A percentile compares a stretch with the other conserved stretches of the same genome.
These are phyloP conservation scores for Gryon sp. DNA, from an alignment of 1,140 invertebrate genomes.

Conservation along the genomic window DNA sequence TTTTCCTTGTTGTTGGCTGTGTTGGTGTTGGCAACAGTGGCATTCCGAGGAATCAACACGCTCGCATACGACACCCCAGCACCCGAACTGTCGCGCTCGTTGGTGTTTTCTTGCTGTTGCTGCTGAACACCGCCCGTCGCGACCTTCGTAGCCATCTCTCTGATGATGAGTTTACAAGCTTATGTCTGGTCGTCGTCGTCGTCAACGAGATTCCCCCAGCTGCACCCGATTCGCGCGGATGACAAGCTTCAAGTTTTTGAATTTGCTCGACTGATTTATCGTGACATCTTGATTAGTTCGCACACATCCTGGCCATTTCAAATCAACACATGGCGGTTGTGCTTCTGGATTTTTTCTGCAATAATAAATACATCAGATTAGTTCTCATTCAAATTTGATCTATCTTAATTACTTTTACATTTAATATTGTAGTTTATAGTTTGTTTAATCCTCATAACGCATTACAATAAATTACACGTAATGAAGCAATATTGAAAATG, in stretches of 20 bases:
- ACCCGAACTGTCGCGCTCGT: conserved; percentile 45
- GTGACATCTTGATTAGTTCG: conserved; percentile 13
- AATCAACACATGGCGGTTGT: conserved; percentile 10
- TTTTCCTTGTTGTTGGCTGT: conserved; percentile 72
- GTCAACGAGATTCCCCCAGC: neutral
- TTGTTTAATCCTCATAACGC: too few relatives aligned
- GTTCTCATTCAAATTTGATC: too few relatives aligned
- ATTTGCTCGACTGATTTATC: neutral
- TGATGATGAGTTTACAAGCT: conserved; percentile 22
- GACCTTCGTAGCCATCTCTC: conserved; percentile 76
- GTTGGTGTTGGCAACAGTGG: conserved; percentile 7
- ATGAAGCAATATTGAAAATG: too few relatives aligned
- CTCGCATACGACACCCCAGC: conserved; percentile 79
- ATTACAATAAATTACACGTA: too few relatives aligned
- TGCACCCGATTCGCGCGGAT: neutral
- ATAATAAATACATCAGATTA: neutral
- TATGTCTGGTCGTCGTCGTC: neutral
- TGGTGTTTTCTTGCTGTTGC: conserved; percentile 53
- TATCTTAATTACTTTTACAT: too few relatives aligned
- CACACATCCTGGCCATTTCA: neutral
- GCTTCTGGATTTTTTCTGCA: neutral
- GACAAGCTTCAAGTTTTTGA: neutral
- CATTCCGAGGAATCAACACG: conserved; percentile 75
- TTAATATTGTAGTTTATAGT: too few relatives aligned
- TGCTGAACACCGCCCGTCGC: conserved; percentile 61